A percentile compares a stretch with the other conserved stretches of the same genome.
These are phyloP conservation scores for Amiota minor DNA, from an alignment of 2,888 invertebrate genomes.

Conservation along the genomic window DNA sequence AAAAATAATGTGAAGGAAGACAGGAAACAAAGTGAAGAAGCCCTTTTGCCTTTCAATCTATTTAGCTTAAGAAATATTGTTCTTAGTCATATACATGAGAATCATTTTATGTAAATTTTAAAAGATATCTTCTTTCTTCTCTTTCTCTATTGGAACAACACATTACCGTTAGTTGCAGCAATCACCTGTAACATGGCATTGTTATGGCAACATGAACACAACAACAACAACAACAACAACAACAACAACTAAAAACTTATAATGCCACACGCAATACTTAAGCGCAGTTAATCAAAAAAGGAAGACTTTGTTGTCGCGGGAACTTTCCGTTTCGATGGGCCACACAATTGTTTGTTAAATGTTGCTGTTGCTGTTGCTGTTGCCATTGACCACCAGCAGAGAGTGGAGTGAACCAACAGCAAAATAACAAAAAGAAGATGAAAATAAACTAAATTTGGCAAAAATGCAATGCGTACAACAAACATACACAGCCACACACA, in stretches of 20 bases:
- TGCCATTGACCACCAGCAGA: conserved; percentile 10
- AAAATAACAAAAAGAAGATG: not conserved
- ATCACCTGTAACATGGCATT: not conserved
- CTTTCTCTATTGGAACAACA: not conserved
- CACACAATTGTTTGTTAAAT: conserved; percentile 12
- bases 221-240: conserved; percentile 5
- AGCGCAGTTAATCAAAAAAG: conserved; percentile 26
- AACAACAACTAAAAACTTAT: not conserved
- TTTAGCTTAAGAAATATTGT: too few species aligned
- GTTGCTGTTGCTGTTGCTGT: conserved; percentile 14
- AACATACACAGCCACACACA: conserved; percentile 7
- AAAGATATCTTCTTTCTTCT: not conserved
- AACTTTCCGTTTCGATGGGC: conserved; percentile 26
- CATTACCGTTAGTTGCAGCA: conserved; percentile 15
- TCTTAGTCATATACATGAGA: not conserved
- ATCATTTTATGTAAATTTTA: not conserved
- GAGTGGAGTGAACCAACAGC: not conserved
- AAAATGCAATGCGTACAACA: conserved; percentile 9
- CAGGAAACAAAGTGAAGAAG: conserved; percentile 19
- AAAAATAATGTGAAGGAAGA: too few species aligned
- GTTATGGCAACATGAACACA: conserved; percentile 1
- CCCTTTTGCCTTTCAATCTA: conserved; percentile 8
- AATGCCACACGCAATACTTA: conserved; percentile 25
- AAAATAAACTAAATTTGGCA: conserved; percentile 22
- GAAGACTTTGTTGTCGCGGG: not conserved